Evolutionary conservation across 2,888 invertebrate genomes (phyloP).

Genomic region (Limnephilus rhombicus): DNA sequence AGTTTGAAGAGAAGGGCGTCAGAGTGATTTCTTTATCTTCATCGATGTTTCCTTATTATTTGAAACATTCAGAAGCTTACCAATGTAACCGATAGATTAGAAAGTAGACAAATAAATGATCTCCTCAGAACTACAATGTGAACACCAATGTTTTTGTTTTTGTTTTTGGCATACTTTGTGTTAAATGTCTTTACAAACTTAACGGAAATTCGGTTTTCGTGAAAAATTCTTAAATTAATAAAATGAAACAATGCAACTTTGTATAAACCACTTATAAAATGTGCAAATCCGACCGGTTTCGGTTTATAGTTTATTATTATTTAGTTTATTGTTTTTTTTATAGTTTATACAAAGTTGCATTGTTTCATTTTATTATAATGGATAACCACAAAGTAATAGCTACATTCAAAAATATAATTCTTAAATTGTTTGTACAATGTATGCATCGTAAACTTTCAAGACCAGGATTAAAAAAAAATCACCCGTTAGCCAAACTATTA

Average conservation of each 20-base stretch:
- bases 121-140: no score
- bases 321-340: no score
- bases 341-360: no score
- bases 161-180: not conserved
- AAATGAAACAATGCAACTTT: no score
- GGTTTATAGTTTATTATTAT: no score
- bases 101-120: not conserved
- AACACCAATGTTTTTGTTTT: not conserved
- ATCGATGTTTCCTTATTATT: conserved; percentile 60
- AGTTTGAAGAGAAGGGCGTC: conserved; percentile 60
- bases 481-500: not conserved
- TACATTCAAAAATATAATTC: no score
- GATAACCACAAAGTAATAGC: no score
- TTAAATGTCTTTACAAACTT: not conserved
- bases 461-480: not conserved
- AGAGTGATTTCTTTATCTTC: conserved; percentile 65
- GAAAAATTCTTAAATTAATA: not conserved
- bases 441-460: not conserved
- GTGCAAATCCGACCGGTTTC: no score
- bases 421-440: no score
- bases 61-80: conserved; percentile 45
- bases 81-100: not conserved
- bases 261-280: no score
- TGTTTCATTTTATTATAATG: no score
- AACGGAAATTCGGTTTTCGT: not conserved